Evolutionary conservation across 1,140 invertebrate species (phyloP), one percentile per base, ranked within the genome.

Genomic region (Meloidogyne hapla): DNA sequence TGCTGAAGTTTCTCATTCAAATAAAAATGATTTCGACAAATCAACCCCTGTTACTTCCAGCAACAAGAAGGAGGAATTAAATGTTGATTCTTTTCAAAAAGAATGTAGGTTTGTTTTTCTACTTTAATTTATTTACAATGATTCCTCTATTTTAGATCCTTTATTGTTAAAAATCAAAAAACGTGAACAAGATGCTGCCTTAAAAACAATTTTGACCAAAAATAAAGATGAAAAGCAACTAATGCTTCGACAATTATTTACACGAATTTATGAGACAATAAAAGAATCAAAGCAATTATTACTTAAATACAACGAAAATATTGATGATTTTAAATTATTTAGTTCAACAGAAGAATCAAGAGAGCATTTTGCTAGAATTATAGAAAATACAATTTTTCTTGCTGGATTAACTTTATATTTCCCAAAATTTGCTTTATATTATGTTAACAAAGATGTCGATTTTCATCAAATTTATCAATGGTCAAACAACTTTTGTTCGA

Each of bases 371-470:
- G 15, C 28, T 42, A 56, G 15, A 64, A 48, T 74, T 28, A n/a
- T 74, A 23, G 72, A 74, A 48, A 74, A 63, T 45, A 64, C 42
- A 21, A 48, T 48, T 10, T 74, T 74, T 26, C 65, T 74, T 42
- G 56, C 62, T 45, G 72, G 26, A 38, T 45, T 74, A 21, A 67
- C 72, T 23, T 18, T 74, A 4, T 38, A 74, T 56, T 74, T 74
- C 26, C 72, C 72, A 8, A 25, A 62, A 23, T 40, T 12, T 67
- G 62, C 56, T 8, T 33, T 13, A 21, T 25, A 67, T 28, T 56
- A 67, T 64, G 9, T 67, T 13, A 63, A 23, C 56, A 38, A 70
- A 38, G 72, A 74, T 74, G 72, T n/a, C 8, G 33, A 70, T 45
- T 38, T 48, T n/a, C 13, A 70, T 26, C 40, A 64, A 71, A n/a